These are phyloP conservation scores for Ophthalmotilapia sp. DNA, from an alignment of 2,113 vertebrate genomes.

Conservation along the genomic window DNA sequence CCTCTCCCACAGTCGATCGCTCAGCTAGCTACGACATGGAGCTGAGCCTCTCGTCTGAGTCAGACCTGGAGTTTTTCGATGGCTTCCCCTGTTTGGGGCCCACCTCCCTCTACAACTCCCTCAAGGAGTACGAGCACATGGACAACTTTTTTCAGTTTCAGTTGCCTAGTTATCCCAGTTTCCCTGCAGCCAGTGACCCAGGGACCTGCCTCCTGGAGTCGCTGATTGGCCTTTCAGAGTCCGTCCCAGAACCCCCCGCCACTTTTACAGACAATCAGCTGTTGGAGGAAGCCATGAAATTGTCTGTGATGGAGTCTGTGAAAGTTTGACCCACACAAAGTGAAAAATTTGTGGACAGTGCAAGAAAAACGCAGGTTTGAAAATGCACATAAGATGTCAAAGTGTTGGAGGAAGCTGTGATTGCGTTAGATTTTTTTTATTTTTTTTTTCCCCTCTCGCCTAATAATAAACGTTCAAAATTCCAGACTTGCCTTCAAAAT, in stretches of 20 bases:
- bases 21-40: conserved; percentile 82
- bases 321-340: conserved; percentile 72
- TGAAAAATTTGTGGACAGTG: conserved; percentile 3
- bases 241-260: conserved; percentile 77
- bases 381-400: conserved; percentile 60
- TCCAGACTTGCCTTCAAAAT: conserved; percentile 69
- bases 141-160: conserved; percentile 85
- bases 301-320: conserved; percentile 85
- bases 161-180: conserved; percentile 78
- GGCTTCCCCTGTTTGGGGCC: conserved; percentile 87
- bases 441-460: conserved; percentile 23
- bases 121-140: conserved; percentile 83
- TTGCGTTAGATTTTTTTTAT: not conserved
- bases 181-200: conserved; percentile 74
- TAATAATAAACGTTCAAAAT: conserved; percentile 52
- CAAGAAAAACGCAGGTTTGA: conserved; percentile 17
- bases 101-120: conserved; percentile 87
- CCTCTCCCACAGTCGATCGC: conserved; percentile 67
- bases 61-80: conserved; percentile 90
- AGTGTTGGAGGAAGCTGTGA: conserved; percentile 61
- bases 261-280: conserved; percentile 89
- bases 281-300: conserved; percentile 87
- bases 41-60: conserved; percentile 88
- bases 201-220: conserved; percentile 88
- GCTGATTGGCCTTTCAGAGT: conserved; percentile 86